A percentile compares a stretch with the other conserved stretches of the same genome.
phyloP scores from a whole-genome alignment of 1,140 invertebrate genomes.

The Pissodes strobi region DNA sequence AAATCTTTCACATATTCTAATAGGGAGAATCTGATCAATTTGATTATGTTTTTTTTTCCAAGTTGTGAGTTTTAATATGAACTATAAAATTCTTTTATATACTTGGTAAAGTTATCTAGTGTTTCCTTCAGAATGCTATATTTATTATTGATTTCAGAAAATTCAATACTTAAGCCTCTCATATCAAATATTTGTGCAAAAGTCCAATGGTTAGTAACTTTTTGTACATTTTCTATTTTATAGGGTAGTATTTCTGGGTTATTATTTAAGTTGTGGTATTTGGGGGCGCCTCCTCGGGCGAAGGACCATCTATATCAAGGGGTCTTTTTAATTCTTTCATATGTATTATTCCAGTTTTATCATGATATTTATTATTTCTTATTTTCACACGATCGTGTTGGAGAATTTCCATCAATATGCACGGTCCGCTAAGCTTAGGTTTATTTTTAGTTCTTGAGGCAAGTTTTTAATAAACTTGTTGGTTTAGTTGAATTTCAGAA shows the following conservation, averaged over 20 bases:
- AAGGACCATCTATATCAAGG: constrained; percentile 1
- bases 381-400: constrained; percentile 22
- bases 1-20: constrained; percentile 1
- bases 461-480: too few relatives aligned
- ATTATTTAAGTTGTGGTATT: constrained; percentile 18
- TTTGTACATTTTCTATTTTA: constrained; percentile 27
- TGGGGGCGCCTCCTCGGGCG: neutral
- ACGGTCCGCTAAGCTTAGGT: neutral
- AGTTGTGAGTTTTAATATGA: neutral
- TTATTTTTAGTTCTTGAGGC: too few relatives aligned
- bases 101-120: neutral
- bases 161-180: neutral
- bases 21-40: constrained; percentile 1
- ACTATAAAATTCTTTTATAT: constrained; percentile 3
- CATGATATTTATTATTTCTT: constrained; percentile 10
- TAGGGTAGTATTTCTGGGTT: constrained; percentile 32
- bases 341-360: constrained; percentile 15
- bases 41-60: neutral
- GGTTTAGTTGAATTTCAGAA: too few relatives aligned
- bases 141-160: neutral
- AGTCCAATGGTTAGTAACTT: constrained; percentile 19
- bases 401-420: constrained; percentile 10
- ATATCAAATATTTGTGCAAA: constrained; percentile 29
- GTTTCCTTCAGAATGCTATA: constrained; percentile 8
- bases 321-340: constrained; percentile 18